Evolutionary conservation across 2,888 invertebrate genomes (phyloP).

Genomic region (Drosophila picticornis): DNA sequence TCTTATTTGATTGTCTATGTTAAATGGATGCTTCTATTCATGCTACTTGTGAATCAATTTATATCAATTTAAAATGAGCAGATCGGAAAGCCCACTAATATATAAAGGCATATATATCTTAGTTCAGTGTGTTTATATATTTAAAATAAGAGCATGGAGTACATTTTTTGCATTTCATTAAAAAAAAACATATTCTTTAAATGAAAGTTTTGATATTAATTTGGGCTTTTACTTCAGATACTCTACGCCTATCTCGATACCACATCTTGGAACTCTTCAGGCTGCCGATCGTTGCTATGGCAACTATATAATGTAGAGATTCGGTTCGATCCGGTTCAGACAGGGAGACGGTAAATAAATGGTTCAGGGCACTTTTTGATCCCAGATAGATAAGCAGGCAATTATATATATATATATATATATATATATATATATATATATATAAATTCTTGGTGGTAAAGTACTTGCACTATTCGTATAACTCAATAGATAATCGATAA

Average conservation of each 20-base stretch:
- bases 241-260: not conserved
- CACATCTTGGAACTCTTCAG: not conserved
- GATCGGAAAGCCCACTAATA: too few relatives aligned
- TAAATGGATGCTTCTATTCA: too few relatives aligned
- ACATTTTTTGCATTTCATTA: too few relatives aligned
- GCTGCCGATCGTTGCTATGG: not conserved
- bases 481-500: conserved; percentile 46
- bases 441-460: not conserved
- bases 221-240: not conserved
- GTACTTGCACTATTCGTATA: conserved; percentile 5
- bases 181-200: too few relatives aligned
- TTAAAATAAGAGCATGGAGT: too few relatives aligned
- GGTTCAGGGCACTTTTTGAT: conserved; percentile 1
- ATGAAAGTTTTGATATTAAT: not conserved
- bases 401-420: conserved; percentile 1
- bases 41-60: too few relatives aligned
- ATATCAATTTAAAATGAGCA: too few relatives aligned
- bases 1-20: too few relatives aligned
- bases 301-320: not conserved
- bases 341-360: not conserved
- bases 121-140: too few relatives aligned
- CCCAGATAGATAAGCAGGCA: not conserved
- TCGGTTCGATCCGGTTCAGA: not conserved
- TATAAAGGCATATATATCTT: too few relatives aligned
- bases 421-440: conserved; percentile 7